Evolutionary conservation across 2,113 vertebrate genomes (phyloP).

Genomic region (Alethe castanea): DNA sequence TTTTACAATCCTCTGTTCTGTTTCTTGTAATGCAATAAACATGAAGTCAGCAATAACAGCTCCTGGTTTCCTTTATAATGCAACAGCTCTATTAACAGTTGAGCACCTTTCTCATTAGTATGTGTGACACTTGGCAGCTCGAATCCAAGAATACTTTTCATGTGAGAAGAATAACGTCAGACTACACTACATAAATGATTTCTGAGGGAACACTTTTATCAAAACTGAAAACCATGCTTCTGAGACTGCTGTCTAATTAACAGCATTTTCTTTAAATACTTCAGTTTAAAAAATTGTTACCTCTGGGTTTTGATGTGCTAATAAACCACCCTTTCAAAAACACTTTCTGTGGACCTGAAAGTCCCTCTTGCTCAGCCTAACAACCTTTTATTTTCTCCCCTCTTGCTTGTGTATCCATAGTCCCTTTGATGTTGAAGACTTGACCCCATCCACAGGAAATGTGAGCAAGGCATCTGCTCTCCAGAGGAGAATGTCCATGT

Average conservation of each 20-base stretch:
- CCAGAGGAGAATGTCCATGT: conserved; percentile 92
- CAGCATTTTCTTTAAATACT: background rate
- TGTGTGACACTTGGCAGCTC: background rate
- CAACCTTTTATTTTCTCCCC: background rate
- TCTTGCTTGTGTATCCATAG: conserved; percentile 62
- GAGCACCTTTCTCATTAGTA: background rate
- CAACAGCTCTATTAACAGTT: background rate
- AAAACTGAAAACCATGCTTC: background rate
- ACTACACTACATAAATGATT: background rate
- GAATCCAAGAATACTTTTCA: background rate
- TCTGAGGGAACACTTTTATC: background rate
- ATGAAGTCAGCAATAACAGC: background rate
- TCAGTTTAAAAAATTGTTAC: background rate
- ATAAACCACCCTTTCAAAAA: background rate
- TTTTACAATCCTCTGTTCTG: background rate
- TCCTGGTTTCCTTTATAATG: background rate
- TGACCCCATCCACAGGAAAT: conserved; percentile 86
- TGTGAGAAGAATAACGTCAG: background rate
- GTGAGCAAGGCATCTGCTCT: conserved; percentile 89
- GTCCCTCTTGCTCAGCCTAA: background rate
- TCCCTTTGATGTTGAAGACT: conserved; percentile 94
- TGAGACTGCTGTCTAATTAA: conserved; percentile 3
- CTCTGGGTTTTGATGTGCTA: conserved; percentile 37
- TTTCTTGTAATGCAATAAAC: background rate
- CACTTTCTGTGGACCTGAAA: background rate